These are phyloP conservation scores for Zoanthus gigantus DNA, from an alignment of 92 coral and sea anemone genomes.

Conservation along the genomic window DNA sequence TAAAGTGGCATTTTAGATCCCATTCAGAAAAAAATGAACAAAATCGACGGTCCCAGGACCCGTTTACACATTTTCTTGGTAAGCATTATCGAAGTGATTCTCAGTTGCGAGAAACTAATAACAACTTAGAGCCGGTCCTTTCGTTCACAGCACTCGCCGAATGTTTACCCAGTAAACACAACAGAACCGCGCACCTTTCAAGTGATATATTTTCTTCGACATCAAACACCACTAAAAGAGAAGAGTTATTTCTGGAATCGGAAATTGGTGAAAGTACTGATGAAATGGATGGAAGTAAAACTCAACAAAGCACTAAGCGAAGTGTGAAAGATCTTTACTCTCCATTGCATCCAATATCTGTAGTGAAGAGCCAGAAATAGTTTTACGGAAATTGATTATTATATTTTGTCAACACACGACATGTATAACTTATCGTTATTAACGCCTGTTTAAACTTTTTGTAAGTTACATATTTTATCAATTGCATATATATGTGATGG, in stretches of 20 bases:
- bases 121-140: neutral
- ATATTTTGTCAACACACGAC: too few species aligned
- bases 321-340: neutral
- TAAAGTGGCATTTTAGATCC: constrained; percentile 31
- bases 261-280: neutral
- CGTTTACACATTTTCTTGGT: constrained; percentile 4
- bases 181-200: neutral
- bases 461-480: too few species aligned
- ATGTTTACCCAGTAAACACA: neutral
- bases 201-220: neutral
- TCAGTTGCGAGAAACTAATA: neutral
- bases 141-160: neutral
- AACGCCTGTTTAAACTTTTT: too few species aligned
- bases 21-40: neutral
- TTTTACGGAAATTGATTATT: too few species aligned
- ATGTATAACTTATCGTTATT: too few species aligned
- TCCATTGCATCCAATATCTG: neutral
- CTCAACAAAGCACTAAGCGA: neutral
- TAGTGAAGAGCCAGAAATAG: neutral
- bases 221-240: too few species aligned
- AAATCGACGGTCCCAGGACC: neutral
- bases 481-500: too few species aligned
- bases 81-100: constrained; percentile 4
- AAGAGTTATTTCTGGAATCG: neutral
- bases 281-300: neutral